Conservation (phyloP, 2,113 vertebrate genomes). For the Candoia aspera region DNA sequence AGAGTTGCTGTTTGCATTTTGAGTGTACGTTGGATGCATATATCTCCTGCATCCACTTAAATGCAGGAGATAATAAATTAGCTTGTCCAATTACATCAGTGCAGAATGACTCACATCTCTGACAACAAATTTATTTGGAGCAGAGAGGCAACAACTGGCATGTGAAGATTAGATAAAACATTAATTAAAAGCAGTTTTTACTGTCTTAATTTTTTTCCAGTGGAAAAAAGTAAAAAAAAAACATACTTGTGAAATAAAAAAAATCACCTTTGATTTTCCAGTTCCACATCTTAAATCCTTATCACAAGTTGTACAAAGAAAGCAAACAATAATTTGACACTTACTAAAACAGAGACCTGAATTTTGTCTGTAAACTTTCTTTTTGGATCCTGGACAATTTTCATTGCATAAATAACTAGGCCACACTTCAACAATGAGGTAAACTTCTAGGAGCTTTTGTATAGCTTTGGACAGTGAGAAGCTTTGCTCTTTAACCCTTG, state of each 20-base stretch:
- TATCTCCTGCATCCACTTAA: conserved; percentile 36
- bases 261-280: not conserved
- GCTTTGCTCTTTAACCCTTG: not conserved
- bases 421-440: not conserved
- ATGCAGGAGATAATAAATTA: conserved; percentile 15
- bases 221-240: not conserved
- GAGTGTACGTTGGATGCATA: conserved; percentile 15
- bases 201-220: not conserved
- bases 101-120: conserved; percentile 8
- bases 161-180: not conserved
- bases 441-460: not conserved
- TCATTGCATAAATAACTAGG: conserved; percentile 16
- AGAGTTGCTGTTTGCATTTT: conserved; percentile 8
- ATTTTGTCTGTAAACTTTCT: conserved; percentile 12
- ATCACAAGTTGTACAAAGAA: not conserved
- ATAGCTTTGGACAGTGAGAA: not conserved
- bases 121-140: conserved; percentile 26
- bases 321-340: not conserved
- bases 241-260: not conserved
- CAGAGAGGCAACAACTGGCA: not conserved
- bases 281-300: not conserved
- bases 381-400: conserved; percentile 9
- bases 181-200: not conserved
- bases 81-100: conserved; percentile 34
- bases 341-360: not conserved